phyloP scores from a whole-genome alignment of 2,113 vertebrate species.

The Corythaeola cristata region DNA sequence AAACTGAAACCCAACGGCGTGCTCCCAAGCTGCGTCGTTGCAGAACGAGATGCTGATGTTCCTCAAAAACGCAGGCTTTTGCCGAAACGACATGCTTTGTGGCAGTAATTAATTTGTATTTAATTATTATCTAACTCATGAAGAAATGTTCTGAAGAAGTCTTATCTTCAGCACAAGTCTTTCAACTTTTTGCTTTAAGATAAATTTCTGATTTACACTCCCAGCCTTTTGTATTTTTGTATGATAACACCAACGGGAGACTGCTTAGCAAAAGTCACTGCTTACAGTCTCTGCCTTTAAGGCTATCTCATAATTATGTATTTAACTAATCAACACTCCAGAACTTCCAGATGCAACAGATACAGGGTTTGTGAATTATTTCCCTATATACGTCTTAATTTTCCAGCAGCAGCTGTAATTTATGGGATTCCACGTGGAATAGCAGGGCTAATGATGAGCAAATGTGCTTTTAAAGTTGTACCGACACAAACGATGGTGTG shows the following conservation, averaged over 20 bases:
- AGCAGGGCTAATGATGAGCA: constrained; percentile 26
- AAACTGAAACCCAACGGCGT: background rate
- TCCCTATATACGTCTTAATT: constrained; percentile 44
- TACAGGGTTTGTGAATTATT: constrained; percentile 23
- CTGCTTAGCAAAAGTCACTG: constrained; percentile 48
- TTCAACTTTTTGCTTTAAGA: background rate
- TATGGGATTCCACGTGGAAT: background rate
- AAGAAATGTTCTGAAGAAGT: constrained; percentile 38
- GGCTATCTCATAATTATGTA: constrained; percentile 69
- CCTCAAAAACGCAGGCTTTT: background rate
- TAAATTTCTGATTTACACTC: background rate
- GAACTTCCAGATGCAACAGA: constrained; percentile 66
- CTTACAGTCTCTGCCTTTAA: constrained; percentile 68
- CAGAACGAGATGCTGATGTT: background rate
- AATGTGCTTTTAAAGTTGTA: background rate
- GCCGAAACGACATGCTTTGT: background rate
- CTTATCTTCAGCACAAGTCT: background rate
- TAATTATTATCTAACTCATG: background rate
- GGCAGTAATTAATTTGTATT: constrained; percentile 55
- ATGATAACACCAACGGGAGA: background rate
- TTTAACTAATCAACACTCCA: constrained; percentile 57
- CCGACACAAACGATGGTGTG: background rate
- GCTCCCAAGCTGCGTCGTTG: background rate
- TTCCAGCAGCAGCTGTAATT: constrained; percentile 62
- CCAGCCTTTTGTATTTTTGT: background rate